These are phyloP conservation scores for Ladona fulva DNA, from an alignment of 1,140 invertebrate genomes.

Conservation along the genomic window DNA sequence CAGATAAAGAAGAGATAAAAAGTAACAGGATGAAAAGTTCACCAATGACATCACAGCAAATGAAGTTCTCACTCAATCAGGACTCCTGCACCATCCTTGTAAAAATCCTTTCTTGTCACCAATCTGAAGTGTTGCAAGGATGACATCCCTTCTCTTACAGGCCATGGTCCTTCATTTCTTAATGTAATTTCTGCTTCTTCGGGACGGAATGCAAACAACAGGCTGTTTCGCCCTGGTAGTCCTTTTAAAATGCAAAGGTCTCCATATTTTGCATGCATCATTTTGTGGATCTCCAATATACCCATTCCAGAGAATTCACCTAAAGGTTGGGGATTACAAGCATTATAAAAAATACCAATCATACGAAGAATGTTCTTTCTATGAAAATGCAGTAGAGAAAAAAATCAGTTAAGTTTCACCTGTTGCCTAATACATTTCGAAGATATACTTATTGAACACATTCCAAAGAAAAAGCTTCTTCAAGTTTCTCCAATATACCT, in stretches of 20 bases:
- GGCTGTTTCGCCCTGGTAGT: constrained; percentile 21
- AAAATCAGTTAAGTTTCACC: too few relatives aligned
- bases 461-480: too few relatives aligned
- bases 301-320: too few relatives aligned
- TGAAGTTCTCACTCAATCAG: constrained; percentile 59
- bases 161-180: constrained; percentile 20
- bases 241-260: background rate
- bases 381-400: too few relatives aligned
- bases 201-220: constrained; percentile 30
- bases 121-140: background rate
- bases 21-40: background rate
- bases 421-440: too few relatives aligned
- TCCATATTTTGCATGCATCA: constrained; percentile 12
- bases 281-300: background rate
- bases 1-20: too few relatives aligned
- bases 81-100: constrained; percentile 59
- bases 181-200: constrained; percentile 23
- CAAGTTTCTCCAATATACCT: too few relatives aligned
- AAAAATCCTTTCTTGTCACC: constrained; percentile 29
- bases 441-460: too few relatives aligned
- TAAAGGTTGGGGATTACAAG: too few relatives aligned
- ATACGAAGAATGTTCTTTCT: too few relatives aligned
- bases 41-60: background rate
- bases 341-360: too few relatives aligned
- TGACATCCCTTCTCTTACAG: background rate